These are phyloP conservation scores for Gallinago media DNA, from an alignment of 2,113 vertebrate species.

Conservation along the genomic window DNA sequence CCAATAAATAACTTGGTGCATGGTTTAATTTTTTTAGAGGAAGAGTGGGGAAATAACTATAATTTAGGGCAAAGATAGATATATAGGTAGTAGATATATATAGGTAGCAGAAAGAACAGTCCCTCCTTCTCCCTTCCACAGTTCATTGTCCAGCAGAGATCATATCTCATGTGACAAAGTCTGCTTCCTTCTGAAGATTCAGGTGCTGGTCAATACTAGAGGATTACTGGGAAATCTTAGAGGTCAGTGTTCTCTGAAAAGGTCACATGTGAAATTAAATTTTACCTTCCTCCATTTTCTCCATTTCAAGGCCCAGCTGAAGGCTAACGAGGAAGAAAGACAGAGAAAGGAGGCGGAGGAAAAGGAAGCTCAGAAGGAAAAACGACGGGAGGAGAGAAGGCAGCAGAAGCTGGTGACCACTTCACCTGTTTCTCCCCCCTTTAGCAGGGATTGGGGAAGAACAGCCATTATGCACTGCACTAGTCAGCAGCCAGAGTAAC, in stretches of 20 bases:
- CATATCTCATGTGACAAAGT: not conserved
- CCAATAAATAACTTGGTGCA: not conserved
- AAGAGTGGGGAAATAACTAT: not conserved
- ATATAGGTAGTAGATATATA: not conserved
- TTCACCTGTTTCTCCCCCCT: not conserved
- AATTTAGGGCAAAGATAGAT: not conserved
- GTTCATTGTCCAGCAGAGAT: not conserved
- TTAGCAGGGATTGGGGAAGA: not conserved
- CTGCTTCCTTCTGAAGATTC: not conserved
- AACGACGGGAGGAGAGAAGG: constrained; percentile 83
- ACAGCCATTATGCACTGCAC: not conserved
- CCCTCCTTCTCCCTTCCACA: not conserved
- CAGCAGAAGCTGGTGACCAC: constrained; percentile 83
- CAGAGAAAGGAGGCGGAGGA: constrained; percentile 83
- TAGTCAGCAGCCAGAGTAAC: not conserved
- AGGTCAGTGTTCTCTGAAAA: not conserved
- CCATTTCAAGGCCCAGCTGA: constrained; percentile 82
- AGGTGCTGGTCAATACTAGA: not conserved
- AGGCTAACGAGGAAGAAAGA: constrained; percentile 85
- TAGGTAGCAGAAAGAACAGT: not conserved
- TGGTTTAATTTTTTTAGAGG: not conserved
- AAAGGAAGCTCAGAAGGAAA: constrained; percentile 78
- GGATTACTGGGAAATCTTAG: not conserved
- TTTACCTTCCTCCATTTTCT: constrained; percentile 4
- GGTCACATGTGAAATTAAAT: not conserved